Conservation (phyloP, 2,113 vertebrate species). For the Delphinus delphis region DNA sequence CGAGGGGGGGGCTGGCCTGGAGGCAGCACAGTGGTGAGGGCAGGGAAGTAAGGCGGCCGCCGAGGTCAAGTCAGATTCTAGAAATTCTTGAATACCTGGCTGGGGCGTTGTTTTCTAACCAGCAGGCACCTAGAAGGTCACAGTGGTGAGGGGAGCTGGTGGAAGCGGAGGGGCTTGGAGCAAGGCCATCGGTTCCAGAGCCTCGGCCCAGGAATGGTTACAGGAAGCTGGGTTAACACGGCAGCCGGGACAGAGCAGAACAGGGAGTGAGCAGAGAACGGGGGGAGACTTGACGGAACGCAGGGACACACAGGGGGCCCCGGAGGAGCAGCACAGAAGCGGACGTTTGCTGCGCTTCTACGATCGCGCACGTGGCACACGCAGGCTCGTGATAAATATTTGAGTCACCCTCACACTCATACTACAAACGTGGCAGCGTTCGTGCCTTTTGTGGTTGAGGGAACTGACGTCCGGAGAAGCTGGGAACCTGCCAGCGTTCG, state of each 20-base stretch:
- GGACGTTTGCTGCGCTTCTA: fast-evolving
- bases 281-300: fast-evolving
- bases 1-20: no score
- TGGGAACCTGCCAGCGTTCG: fast-evolving
- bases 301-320: fast-evolving
- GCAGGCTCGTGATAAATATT: neutral
- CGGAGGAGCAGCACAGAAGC: fast-evolving
- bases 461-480: no score
- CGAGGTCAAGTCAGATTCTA: neutral
- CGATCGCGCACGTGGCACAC: fast-evolving
- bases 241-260: fast-evolving
- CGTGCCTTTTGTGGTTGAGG: fast-evolving
- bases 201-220: fast-evolving
- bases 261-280: neutral
- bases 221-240: fast-evolving
- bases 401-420: neutral
- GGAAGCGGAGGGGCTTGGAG: neutral
- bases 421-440: fast-evolving
- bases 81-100: neutral
- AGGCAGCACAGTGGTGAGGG: fast-evolving
- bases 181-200: fast-evolving
- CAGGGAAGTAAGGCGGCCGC: fast-evolving
- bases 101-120: no score
- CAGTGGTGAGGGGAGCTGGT: neutral
- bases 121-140: neutral